Percentiles rank a stretch among this genome's conserved stretches.
These are phyloP conservation scores for Drosophila tsacasi DNA, from an alignment of 1,140 invertebrate genomes.

Conservation along the genomic window DNA sequence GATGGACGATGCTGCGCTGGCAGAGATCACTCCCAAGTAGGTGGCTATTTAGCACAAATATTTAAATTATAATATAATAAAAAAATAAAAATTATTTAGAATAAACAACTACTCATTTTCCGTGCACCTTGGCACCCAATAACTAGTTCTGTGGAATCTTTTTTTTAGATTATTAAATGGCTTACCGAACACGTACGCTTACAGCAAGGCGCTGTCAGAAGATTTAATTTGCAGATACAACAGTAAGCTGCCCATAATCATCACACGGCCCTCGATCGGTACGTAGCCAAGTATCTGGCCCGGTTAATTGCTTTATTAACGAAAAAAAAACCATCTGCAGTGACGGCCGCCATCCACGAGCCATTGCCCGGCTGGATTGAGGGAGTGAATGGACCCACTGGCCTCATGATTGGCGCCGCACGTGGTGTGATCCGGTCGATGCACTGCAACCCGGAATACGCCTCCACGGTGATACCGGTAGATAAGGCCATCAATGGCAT, in stretches of 20 bases:
- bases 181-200: constrained; percentile 93
- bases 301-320: constrained; percentile 47
- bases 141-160: constrained; percentile 22
- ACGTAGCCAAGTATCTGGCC: constrained; percentile 60
- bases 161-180: constrained; percentile 88
- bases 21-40: constrained; percentile 90
- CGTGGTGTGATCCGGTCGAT: constrained; percentile 93
- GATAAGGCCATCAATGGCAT: constrained; percentile 93
- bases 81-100: too few relatives aligned
- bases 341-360: constrained; percentile 89
- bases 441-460: constrained; percentile 87
- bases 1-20: constrained; percentile 90
- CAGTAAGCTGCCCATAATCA: constrained; percentile 88
- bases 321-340: constrained; percentile 80
- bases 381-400: constrained; percentile 96
- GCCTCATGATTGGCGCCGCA: constrained; percentile 90
- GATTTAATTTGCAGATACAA: constrained; percentile 88
- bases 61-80: background rate
- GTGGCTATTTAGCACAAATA: constrained; percentile 40
- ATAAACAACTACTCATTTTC: background rate
- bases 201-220: constrained; percentile 91
- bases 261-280: constrained; percentile 92
- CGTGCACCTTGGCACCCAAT: constrained; percentile 10
- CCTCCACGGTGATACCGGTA: constrained; percentile 92
- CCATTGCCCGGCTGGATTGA: constrained; percentile 96